phyloP scores from a whole-genome alignment of 1,140 invertebrate species.

The Apolygus lucorum region DNA sequence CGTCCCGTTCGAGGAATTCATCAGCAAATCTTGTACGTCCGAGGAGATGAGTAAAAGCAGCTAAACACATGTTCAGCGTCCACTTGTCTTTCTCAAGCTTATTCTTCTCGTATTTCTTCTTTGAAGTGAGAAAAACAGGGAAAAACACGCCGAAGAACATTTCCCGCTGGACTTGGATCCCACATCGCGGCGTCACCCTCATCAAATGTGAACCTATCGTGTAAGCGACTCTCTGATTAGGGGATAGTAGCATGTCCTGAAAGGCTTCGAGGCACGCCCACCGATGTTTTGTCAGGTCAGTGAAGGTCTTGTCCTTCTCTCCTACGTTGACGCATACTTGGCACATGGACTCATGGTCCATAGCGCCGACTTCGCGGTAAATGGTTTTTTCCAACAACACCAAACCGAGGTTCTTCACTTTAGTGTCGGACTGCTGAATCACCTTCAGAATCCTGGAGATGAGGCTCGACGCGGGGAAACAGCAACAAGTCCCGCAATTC shows the following conservation, averaged over 20 bases:
- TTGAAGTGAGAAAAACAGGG: conserved; percentile 49
- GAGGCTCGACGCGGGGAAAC: conserved; percentile 46
- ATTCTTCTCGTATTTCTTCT: conserved; percentile 42
- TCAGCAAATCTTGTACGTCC: conserved; percentile 47
- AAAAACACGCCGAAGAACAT: conserved; percentile 51
- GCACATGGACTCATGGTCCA: conserved; percentile 23
- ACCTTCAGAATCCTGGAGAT: conserved; percentile 39
- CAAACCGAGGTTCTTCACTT: conserved; percentile 37
- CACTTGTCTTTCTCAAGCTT: conserved; percentile 46
- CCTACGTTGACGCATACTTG: conserved; percentile 21
- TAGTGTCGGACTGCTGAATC: conserved; percentile 37
- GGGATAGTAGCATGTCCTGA: conserved; percentile 45
- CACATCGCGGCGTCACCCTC: conserved; percentile 47
- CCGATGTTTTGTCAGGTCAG: conserved; percentile 26
- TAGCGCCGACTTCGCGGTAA: conserved; percentile 49
- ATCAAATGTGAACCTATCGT: conserved; percentile 49
- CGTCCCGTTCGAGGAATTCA: conserved; percentile 48
- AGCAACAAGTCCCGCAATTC: conserved; percentile 52
- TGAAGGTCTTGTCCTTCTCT: conserved; percentile 21
- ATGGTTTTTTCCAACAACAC: conserved; percentile 48
- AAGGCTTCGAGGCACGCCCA: conserved; percentile 44
- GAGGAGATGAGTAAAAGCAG: conserved; percentile 49
- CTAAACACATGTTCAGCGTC: conserved; percentile 50
- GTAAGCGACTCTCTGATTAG: conserved; percentile 48
- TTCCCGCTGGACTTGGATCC: conserved; percentile 46